These are phyloP conservation scores for Regulus satrapa DNA, from an alignment of 2,113 vertebrate species.

Conservation along the genomic window DNA sequence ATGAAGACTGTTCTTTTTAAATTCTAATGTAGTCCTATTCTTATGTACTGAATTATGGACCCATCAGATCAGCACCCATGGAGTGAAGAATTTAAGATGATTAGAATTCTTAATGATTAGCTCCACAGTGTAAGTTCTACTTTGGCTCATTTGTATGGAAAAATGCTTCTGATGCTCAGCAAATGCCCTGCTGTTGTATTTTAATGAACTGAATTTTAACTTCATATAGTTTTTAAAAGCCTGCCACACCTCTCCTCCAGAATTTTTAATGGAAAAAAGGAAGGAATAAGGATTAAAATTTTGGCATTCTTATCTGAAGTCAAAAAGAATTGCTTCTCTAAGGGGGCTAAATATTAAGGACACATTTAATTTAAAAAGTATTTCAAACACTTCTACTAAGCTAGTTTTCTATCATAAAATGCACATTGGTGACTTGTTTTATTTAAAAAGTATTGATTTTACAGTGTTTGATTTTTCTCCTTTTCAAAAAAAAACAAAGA, in stretches of 20 bases:
- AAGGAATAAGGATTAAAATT: not conserved
- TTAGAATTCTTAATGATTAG: conserved; percentile 52
- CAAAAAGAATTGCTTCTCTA: not conserved
- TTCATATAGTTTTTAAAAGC: not conserved
- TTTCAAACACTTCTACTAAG: not conserved
- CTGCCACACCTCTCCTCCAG: not conserved
- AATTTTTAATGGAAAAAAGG: not conserved
- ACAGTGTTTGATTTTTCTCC: not conserved
- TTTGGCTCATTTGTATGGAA: conserved; percentile 36
- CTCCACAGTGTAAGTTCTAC: not conserved
- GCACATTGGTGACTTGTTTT: not conserved
- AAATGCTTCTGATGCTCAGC: conserved; percentile 22
- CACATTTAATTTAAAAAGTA: not conserved
- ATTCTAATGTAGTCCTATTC: conserved; percentile 21
- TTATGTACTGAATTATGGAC: conserved; percentile 27
- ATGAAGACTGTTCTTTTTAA: not conserved
- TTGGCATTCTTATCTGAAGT: not conserved
- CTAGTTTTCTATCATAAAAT: not conserved
- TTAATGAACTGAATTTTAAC: conserved; percentile 42
- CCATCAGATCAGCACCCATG: conserved; percentile 8
- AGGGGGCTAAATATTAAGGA: not conserved
- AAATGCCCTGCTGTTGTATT: conserved; percentile 11
- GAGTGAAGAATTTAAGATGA: conserved; percentile 28
- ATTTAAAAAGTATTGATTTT: not conserved
- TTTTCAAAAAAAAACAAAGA: not conserved